phyloP scores from a whole-genome alignment of 2,888 invertebrate species.

The Lottia gigantea region DNA sequence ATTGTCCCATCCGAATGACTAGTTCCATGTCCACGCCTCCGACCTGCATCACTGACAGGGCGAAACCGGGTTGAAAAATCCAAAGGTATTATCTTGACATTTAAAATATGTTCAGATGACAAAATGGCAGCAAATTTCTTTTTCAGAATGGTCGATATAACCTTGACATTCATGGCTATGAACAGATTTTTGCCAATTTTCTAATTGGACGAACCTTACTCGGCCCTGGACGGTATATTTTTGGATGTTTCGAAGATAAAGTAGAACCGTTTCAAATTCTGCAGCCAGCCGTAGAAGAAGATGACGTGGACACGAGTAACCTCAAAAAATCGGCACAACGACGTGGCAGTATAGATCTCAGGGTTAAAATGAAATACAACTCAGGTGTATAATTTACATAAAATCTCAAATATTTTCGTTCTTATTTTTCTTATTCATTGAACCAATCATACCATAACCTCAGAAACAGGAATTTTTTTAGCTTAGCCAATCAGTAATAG shows the following conservation, averaged over 20 bases:
- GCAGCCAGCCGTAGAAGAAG: conserved; percentile 21
- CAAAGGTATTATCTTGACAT: too few species aligned
- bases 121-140: background rate
- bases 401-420: too few species aligned
- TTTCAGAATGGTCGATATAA: conserved; percentile 46
- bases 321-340: background rate
- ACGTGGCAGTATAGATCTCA: background rate
- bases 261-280: conserved; percentile 38
- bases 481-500: too few species aligned
- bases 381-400: too few species aligned
- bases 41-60: too few species aligned
- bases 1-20: too few species aligned
- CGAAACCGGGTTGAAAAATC: too few species aligned
- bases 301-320: background rate
- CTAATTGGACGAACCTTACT: conserved; percentile 48
- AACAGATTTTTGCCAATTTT: conserved; percentile 56
- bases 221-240: conserved; percentile 52
- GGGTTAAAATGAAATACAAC: background rate
- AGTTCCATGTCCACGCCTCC: too few species aligned
- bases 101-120: too few species aligned
- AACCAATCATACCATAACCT: too few species aligned
- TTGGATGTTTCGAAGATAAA: conserved; percentile 51
- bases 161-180: conserved; percentile 38
- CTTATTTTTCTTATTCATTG: too few species aligned
- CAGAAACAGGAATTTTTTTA: too few species aligned